Evolutionary conservation across 2,888 invertebrate species (phyloP), one percentile per base, ranked within the genome.

Genomic region (Mesorhabditis sp.): DNA sequence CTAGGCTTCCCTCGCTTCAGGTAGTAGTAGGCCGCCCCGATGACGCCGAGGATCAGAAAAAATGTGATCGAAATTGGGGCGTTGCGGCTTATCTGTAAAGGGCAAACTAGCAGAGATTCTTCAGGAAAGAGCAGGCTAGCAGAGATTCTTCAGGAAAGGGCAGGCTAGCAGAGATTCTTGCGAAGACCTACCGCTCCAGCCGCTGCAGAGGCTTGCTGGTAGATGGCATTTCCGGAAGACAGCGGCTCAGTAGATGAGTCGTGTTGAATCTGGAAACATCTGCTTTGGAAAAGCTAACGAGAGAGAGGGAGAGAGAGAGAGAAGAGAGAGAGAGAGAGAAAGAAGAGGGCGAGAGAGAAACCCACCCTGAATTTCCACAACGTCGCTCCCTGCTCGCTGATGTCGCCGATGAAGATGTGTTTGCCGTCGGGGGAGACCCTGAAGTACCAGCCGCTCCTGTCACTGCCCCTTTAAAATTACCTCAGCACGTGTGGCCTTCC

Each of bases 401-500:
- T 88, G 86, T 94, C 93, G 0, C 92, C 92, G 0, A 93, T 91
- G 86, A 91, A 94, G 6, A 93, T 89, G 68, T 88, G 86, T 65
- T 88, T 87, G 43, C 91, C 92, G 86, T 92, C 90, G 0, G 87
- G 83, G 0, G 90, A 89, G 13, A 80, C 72, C 65, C 80, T 50
- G 28, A 28, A 28, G 28, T 28, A 28, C 1, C 28, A 28, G 28
- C 28, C 1, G 28, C 28, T 28, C 28, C 28, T 28, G 28, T 28
- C 28, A 28, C 28, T 28, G 28, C 28, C 28, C 28, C n/a, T 13
- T 50, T 13, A 50, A 13, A n/a, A 0, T 91, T 90, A n/a, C 91
- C 58, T 91, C 4, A 94, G 87, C 85, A 92, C 93, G 87, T 94
- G 94, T 0, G 94, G 94, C 85, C 90, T 90, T 69, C 88, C 86